Conservation (phyloP, 2,888 invertebrate genomes). For the Ephialtes manifestator region DNA sequence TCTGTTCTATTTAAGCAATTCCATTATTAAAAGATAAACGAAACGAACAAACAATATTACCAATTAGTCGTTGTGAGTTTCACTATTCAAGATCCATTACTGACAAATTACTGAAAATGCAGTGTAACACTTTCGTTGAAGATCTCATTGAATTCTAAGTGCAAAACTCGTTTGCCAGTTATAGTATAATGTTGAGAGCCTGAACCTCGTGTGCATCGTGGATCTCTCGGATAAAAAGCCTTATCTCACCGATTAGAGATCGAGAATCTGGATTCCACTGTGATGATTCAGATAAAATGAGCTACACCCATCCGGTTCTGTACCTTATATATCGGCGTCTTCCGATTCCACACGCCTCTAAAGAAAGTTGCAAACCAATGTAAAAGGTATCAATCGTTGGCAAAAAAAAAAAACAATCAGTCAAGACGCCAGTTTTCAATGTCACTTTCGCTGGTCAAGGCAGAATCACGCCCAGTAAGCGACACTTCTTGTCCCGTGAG, state of each 20-base stretch:
- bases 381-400: constrained; percentile 18
- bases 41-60: too few species aligned
- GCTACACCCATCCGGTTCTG: neutral
- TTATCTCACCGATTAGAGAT: constrained; percentile 60
- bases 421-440: constrained; percentile 22
- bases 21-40: too few species aligned
- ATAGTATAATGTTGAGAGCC: constrained; percentile 16
- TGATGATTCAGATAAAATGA: constrained; percentile 52
- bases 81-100: neutral
- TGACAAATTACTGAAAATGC: constrained; percentile 21
- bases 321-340: constrained; percentile 25
- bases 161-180: constrained; percentile 56
- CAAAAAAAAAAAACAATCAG: neutral
- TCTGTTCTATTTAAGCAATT: too few species aligned
- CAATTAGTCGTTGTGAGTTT: too few species aligned
- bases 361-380: constrained; percentile 48
- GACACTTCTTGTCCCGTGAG: constrained; percentile 6
- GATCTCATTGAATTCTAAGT: constrained; percentile 27
- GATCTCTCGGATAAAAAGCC: constrained; percentile 27
- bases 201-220: constrained; percentile 7
- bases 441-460: constrained; percentile 53
- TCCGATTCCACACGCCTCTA: constrained; percentile 31
- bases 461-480: constrained; percentile 25
- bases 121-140: constrained; percentile 25
- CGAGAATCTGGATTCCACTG: constrained; percentile 54